Evolutionary conservation across 2,888 invertebrate genomes (phyloP).

Genomic region (Cephus pygmeus): DNA sequence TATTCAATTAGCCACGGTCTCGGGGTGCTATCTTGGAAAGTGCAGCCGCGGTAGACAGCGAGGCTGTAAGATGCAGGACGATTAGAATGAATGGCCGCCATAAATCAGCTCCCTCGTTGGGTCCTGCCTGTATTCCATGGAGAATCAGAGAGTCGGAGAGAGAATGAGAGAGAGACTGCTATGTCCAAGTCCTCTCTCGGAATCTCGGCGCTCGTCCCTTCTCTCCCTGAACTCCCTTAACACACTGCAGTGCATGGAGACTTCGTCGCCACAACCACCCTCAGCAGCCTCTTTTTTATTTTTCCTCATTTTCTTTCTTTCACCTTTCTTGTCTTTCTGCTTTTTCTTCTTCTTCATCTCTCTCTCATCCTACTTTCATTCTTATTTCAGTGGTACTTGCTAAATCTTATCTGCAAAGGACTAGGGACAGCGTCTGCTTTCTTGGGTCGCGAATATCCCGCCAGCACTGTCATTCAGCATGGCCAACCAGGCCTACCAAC

Average conservation of each 20-base stretch:
- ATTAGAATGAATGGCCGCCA: constrained; percentile 61
- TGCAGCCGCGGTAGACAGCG: constrained; percentile 49
- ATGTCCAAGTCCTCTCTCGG: constrained; percentile 9
- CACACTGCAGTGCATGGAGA: not conserved
- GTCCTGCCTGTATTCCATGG: constrained; percentile 24
- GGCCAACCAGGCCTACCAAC: not conserved
- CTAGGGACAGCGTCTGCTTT: not conserved
- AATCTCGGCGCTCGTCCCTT: constrained; percentile 6
- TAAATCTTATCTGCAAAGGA: not conserved
- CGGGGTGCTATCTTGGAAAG: constrained; percentile 48
- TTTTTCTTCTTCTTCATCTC: constrained; percentile 12
- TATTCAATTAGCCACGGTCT: constrained; percentile 58
- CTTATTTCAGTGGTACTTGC: not conserved
- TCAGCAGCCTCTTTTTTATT: not conserved
- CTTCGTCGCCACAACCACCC: constrained; percentile 20
- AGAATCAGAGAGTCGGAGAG: not conserved
- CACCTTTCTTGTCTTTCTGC: constrained; percentile 11
- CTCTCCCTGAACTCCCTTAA: not conserved
- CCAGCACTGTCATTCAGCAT: not conserved
- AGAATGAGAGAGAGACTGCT: constrained; percentile 22
- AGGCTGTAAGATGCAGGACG: constrained; percentile 55
- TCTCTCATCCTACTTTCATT: not conserved
- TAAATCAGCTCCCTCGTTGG: constrained; percentile 58
- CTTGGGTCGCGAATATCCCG: not conserved
- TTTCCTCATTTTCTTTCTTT: constrained; percentile 8